Evolutionary conservation across 2,113 vertebrate species (phyloP).

Genomic region (Xiphorhynchus elegans): DNA sequence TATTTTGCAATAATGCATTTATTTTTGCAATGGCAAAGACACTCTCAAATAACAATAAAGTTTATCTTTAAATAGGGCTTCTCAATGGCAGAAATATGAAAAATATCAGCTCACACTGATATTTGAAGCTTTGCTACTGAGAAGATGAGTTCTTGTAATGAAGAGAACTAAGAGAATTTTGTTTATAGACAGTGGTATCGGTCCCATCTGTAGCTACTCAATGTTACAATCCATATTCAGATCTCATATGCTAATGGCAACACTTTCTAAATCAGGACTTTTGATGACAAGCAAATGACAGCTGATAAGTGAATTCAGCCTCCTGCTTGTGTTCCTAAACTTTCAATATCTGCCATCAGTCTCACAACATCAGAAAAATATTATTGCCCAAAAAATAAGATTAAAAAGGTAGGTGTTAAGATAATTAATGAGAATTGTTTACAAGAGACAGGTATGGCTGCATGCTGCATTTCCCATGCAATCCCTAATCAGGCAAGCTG

Average conservation of each 20-base stretch:
- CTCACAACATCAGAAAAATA: not conserved
- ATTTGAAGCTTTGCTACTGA: not conserved
- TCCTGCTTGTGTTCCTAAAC: not conserved
- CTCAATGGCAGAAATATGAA: not conserved
- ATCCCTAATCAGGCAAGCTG: not conserved
- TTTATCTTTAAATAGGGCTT: not conserved
- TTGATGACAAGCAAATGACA: not conserved
- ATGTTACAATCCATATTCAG: not conserved
- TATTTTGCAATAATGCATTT: not conserved
- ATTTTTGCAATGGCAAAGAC: not conserved
- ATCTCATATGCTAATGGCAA: not conserved
- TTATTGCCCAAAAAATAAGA: not conserved
- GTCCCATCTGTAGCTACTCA: not conserved
- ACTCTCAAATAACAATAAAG: not conserved
- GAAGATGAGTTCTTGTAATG: not conserved
- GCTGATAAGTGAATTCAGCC: not conserved
- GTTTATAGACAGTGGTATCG: not conserved
- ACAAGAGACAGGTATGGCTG: not conserved
- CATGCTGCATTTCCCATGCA: not conserved
- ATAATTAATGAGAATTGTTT: not conserved
- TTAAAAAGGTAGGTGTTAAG: not conserved
- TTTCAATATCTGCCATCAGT: not conserved
- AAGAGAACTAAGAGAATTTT: not conserved
- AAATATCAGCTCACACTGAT: not conserved
- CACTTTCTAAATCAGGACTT: not conserved